Conservation (phyloP, 2,797 vertebrate species). For the Coregonus ussuriensis region DNA sequence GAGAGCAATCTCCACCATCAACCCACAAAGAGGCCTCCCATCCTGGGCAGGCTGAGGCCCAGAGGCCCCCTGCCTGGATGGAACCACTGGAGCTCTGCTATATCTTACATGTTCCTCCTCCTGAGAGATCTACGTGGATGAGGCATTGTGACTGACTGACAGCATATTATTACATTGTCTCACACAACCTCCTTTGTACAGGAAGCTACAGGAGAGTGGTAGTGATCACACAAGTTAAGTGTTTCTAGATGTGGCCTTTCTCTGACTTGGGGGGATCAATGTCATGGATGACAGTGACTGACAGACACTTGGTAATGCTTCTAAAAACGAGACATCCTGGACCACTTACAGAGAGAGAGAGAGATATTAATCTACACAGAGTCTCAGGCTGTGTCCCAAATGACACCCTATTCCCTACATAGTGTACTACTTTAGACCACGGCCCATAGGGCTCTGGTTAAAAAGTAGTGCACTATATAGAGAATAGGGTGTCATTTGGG, state of each 20-base stretch:
- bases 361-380: constrained; percentile 48
- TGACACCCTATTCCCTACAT: too few species aligned
- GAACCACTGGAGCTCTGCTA: background rate
- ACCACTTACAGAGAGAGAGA: constrained; percentile 30
- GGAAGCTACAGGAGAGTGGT: background rate
- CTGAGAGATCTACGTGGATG: background rate
- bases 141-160: constrained; percentile 8
- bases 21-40: constrained; percentile 24
- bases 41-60: constrained; percentile 15
- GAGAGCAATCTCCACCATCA: constrained; percentile 32
- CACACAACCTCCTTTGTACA: background rate
- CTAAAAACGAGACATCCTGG: constrained; percentile 33
- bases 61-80: background rate
- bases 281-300: constrained; percentile 25
- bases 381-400: background rate
- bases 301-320: constrained; percentile 28
- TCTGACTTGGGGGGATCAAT: background rate
- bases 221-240: constrained; percentile 20
- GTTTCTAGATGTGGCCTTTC: constrained; percentile 20
- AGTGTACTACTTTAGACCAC: too few species aligned
- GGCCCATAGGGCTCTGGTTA: too few species aligned
- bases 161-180: background rate
- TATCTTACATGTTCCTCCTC: background rate
- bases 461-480: too few species aligned
- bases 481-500: too few species aligned